Evolutionary conservation across 1,140 invertebrate species (phyloP).

Genomic region (Bombus pyrosoma): DNA sequence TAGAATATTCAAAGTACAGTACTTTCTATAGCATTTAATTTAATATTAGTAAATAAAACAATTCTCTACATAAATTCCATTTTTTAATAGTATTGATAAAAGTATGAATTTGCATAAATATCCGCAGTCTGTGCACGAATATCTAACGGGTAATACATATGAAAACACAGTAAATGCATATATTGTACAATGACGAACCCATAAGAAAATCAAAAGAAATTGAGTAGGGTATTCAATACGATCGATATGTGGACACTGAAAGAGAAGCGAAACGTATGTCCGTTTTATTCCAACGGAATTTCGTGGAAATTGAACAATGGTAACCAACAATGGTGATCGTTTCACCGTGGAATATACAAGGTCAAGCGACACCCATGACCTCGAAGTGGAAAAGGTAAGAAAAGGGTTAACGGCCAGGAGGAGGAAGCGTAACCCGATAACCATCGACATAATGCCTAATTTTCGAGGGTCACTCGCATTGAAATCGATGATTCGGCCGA

Average conservation of each 20-base stretch:
- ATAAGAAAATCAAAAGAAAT: not conserved
- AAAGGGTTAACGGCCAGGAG: constrained; percentile 17
- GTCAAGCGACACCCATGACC: constrained; percentile 44
- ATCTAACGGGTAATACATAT: not conserved
- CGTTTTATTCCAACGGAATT: not conserved
- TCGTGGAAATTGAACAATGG: constrained; percentile 32
- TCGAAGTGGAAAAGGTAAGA: constrained; percentile 15
- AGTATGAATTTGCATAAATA: no score
- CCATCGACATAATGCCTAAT: not conserved
- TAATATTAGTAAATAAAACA: no score
- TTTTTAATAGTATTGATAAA: no score
- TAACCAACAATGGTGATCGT: not conserved
- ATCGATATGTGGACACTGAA: not conserved
- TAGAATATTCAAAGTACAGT: no score
- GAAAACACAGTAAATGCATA: no score
- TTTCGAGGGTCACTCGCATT: constrained; percentile 9
- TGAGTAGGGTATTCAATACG: not conserved
- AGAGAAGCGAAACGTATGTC: not conserved
- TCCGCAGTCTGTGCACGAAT: no score
- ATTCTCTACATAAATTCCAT: no score
- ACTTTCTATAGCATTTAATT: no score
- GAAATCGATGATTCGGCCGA: not conserved
- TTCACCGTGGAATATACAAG: constrained; percentile 27
- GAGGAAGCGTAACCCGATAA: constrained; percentile 39
- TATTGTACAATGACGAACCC: not conserved